phyloP scores from a whole-genome alignment of 2,888 invertebrate genomes.

The Marasmarcha lunaedactyla region DNA sequence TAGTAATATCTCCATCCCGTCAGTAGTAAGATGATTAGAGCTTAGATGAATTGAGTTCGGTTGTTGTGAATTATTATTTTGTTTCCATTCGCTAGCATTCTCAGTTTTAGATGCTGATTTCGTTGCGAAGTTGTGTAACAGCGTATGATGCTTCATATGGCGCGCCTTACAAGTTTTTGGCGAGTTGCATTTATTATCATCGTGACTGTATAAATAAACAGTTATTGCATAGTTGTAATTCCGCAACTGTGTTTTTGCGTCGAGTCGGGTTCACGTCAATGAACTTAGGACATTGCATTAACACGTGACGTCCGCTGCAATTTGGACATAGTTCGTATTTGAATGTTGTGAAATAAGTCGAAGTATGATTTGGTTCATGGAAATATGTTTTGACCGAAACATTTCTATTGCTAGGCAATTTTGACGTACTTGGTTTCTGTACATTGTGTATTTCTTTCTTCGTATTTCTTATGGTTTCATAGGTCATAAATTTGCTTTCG shows the following conservation, averaged over 20 bases:
- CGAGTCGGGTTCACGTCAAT: conserved; percentile 1
- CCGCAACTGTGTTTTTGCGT: conserved; percentile 3
- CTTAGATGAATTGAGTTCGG: too few relatives aligned
- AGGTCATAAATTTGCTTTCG: conserved; percentile 10
- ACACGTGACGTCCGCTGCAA: conserved; percentile 5
- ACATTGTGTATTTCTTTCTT: background rate
- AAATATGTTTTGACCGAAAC: background rate
- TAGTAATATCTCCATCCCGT: conserved; percentile 3
- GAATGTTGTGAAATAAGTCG: too few relatives aligned
- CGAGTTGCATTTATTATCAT: conserved; percentile 3
- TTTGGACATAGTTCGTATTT: conserved; percentile 4
- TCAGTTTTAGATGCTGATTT: background rate
- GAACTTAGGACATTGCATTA: conserved; percentile 7
- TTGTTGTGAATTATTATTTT: background rate
- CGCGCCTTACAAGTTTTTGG: conserved; percentile 7
- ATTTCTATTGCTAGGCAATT: background rate
- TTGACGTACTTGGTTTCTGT: background rate
- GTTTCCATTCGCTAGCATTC: background rate
- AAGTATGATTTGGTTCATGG: background rate
- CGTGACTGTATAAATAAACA: conserved; percentile 7
- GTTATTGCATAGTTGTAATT: conserved; percentile 8
- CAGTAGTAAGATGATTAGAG: background rate
- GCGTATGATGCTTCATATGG: conserved; percentile 3
- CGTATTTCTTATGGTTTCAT: conserved; percentile 7
- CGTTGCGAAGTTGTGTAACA: background rate